Percentiles rank a stretch among this genome's conserved stretches.
Evolutionary conservation across 1,140 invertebrate species (phyloP).

Genomic region (Drosophila elegans): DNA sequence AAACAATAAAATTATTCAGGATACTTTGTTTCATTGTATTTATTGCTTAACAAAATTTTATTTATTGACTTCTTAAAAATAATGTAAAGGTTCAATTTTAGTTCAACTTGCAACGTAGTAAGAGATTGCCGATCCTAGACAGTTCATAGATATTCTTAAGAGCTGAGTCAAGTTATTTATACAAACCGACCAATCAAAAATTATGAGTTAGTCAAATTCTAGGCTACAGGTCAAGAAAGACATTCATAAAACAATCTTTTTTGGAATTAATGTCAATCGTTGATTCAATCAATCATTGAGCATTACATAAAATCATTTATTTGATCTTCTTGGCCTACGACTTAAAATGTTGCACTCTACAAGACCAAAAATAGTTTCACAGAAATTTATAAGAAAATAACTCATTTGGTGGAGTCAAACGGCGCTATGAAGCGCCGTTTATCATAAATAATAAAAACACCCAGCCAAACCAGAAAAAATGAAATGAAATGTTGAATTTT

Average conservation of each 20-base stretch:
- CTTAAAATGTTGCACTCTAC: conserved; percentile 33
- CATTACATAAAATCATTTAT: conserved; percentile 42
- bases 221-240: not conserved
- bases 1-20: not conserved
- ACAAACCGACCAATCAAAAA: too few species aligned
- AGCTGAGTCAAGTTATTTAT: too few species aligned
- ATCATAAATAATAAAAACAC: conserved; percentile 80
- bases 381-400: conserved; percentile 14
- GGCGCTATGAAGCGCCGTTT: conserved; percentile 65
- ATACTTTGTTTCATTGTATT: not conserved
- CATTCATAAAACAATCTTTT: not conserved
- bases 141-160: too few species aligned
- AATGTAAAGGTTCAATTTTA: too few species aligned
- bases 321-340: conserved; percentile 3
- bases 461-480: conserved; percentile 29
- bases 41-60: too few species aligned
- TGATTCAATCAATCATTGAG: conserved; percentile 50
- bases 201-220: too few species aligned
- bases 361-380: not conserved
- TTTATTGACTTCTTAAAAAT: too few species aligned
- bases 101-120: too few species aligned
- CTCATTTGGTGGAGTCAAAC: conserved; percentile 41
- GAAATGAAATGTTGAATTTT: conserved; percentile 54
- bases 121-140: too few species aligned
- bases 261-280: not conserved